phyloP scores from a whole-genome alignment of 2,113 vertebrate species.

The Columba janthina region DNA sequence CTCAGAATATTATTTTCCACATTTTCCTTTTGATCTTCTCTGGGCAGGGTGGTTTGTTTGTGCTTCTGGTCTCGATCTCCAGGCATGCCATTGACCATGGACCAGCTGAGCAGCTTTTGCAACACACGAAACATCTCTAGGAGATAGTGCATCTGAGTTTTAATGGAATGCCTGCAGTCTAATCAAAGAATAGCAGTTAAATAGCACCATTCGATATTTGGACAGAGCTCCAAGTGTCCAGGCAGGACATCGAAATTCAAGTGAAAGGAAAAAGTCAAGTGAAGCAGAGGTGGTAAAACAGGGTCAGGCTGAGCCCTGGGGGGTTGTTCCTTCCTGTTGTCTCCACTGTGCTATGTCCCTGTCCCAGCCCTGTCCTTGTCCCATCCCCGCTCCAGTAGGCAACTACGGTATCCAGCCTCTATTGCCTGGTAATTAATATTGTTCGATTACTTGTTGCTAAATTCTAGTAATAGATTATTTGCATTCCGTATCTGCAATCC shows the following conservation, averaged over 20 bases:
- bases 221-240: too few relatives aligned
- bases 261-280: too few relatives aligned
- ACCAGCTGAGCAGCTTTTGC: not conserved
- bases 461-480: not conserved
- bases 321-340: too few relatives aligned
- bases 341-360: too few relatives aligned
- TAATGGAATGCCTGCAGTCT: not conserved
- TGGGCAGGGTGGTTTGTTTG: not conserved
- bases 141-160: not conserved
- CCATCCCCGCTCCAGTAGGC: too few relatives aligned
- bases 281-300: too few relatives aligned
- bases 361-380: too few relatives aligned
- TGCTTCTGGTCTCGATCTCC: rapidly evolving
- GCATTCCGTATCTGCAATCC: not conserved
- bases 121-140: rapidly evolving
- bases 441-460: not conserved
- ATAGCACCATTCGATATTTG: too few relatives aligned
- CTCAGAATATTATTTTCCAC: not conserved
- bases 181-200: too few relatives aligned
- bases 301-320: too few relatives aligned
- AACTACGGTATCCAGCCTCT: not conserved
- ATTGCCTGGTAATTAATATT: not conserved
- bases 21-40: not conserved
- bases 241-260: too few relatives aligned
- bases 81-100: not conserved